Base-by-base conservation (phyloP, 2,797 vertebrate genomes). In the Ambastaia sidthimunki region DNA sequence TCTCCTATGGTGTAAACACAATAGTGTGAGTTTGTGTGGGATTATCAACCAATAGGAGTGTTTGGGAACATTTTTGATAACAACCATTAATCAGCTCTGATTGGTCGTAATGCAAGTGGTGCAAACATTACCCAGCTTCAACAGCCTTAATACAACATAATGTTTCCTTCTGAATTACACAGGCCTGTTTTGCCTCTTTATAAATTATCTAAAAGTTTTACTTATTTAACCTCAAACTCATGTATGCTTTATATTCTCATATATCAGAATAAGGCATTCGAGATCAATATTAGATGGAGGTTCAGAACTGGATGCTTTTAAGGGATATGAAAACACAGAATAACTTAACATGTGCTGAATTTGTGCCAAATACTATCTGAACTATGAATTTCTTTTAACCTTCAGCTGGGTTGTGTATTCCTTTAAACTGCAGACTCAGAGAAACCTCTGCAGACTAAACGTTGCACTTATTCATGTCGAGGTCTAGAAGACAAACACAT, bases 191-290 rank as follows among this genome's bases (percentile, higher is more conserved):
- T 69, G 31, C 15, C n/a, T 62, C 34, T 10, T 67, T 34, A 50
- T 72, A 54, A 75, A 70, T 68, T 6, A 75, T 70, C 60, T 50
- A 81, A 5, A 74, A 60, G 37, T 47, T 28, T 55, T 7, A 5
- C 50, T 55, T 31, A 66, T 75, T 75, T 75, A 60, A 59, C 52
- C 23, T 31, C 23, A 47, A 13, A n/a, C 18, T 62, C 62, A 48
- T 31, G 0, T 28, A 62, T 74, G 16, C 5, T 62, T 16, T 62
- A 48, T 62, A 47, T 7, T 19, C 10, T n/a, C 1, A 25, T 7
- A 3, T 47, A 62, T 47, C 10, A 74, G 16, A 62, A 74, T 48
- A 62, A 1, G 3, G 23, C 15, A 34, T 34, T 71, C 1, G 7
- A 34, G 52, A 54, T 54, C 4, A 1, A 44, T 41, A 59, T 72